These are phyloP conservation scores for Drosophila saltans DNA, from an alignment of 1,140 invertebrate species.

Conservation along the genomic window DNA sequence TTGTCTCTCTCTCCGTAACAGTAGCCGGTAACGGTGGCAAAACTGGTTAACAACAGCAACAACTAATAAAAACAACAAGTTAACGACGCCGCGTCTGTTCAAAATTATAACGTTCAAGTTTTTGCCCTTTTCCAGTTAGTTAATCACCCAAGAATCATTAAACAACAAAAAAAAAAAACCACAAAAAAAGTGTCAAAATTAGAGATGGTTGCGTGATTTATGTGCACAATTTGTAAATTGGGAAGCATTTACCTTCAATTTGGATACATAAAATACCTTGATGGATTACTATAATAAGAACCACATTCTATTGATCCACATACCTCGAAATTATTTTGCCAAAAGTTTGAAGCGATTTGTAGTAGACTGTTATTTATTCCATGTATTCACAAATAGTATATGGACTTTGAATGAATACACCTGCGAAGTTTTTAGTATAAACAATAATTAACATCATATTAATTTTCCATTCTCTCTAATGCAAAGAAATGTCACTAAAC, in stretches of 20 bases:
- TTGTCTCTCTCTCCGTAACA: constrained; percentile 31
- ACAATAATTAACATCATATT: too few relatives aligned
- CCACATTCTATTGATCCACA: too few relatives aligned
- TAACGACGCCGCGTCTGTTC: constrained; percentile 60
- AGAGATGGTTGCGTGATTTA: constrained; percentile 39
- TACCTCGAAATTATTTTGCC: too few relatives aligned
- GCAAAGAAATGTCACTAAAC: background rate
- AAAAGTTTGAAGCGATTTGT: too few relatives aligned
- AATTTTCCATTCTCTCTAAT: too few relatives aligned
- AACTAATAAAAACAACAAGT: constrained; percentile 25
- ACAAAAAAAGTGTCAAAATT: constrained; percentile 38
- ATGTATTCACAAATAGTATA: too few relatives aligned
- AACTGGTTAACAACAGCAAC: constrained; percentile 55
- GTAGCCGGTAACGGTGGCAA: constrained; percentile 72
- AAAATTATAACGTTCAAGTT: constrained; percentile 49
- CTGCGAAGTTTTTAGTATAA: too few relatives aligned
- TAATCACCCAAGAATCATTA: constrained; percentile 48
- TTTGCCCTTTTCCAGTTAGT: constrained; percentile 59
- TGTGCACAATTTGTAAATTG: background rate
- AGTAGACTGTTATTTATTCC: too few relatives aligned
- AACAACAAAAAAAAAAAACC: constrained; percentile 20
- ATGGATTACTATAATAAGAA: too few relatives aligned
- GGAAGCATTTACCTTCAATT: background rate
- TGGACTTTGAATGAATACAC: too few relatives aligned
- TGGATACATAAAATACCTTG: background rate